Evolutionary conservation across 2,888 invertebrate species (phyloP), one percentile per base, ranked within the genome.

Genomic region (Globia sparganii): DNA sequence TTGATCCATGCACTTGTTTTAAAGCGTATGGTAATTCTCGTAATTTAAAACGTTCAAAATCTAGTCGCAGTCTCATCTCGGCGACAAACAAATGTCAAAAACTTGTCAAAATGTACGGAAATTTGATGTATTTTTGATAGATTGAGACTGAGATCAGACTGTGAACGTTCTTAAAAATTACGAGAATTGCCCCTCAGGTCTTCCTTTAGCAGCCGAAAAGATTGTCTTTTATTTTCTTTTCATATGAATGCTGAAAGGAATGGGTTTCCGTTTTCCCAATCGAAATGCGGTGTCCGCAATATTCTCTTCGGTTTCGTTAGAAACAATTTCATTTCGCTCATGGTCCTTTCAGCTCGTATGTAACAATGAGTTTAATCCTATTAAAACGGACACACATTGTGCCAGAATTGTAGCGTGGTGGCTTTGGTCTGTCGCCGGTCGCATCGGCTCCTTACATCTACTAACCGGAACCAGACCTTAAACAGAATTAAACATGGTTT

Each of bases 401-500:
- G 93, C 93, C 94, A 93, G 94, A 94, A 95, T 94, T 95, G 95
- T 96, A 95, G 93, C 94, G 92, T 91, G 95, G 95, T 94, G 93
- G 94, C 94, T 95, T 95, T 93, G 95, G 95, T 95, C 95, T 95
- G 96, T 95, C 96, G 94, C 94, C 94, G 94, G 93, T 93, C 93
- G 92, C 94, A 92, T 93, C 93, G 93, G 91, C 91, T 91, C 92
- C 90, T 88, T 90, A 91, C 91, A 90, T 91, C 92, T 91, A 94
- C 93, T 94, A 94, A 93, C 94, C 95, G 94, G 96, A 96, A 95
- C 94, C 93, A 92, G 92, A 95, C 96, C 96, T 96, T 96, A 96
- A 95, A 95, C 92, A 94, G 95, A 95, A 94, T 96, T 95, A 94
- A 95, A 95, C 95, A 96, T 94, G 96, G 96, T 96, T 95, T 96